Evolutionary conservation across 2,113 vertebrate species (phyloP).

Genomic region (Entelurus aequoreus): DNA sequence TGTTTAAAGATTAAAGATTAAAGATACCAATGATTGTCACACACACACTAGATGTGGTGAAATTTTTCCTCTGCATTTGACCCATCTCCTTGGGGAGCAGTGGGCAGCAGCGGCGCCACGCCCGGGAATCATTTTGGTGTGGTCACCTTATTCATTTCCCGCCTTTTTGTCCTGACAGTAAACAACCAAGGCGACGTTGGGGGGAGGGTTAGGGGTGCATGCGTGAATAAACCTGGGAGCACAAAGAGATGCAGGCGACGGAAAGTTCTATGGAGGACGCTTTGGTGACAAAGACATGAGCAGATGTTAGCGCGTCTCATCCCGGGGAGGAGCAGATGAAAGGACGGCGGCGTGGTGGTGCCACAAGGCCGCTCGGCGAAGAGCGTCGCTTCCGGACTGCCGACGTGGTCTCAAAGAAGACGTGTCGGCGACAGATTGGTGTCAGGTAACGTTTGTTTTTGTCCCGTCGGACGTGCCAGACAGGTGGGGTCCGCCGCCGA

Average conservation of each 20-base stretch:
- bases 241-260: constrained; percentile 39
- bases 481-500: constrained; percentile 18
- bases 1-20: too few species aligned
- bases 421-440: constrained; percentile 37
- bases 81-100: too few species aligned
- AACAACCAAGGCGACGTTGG: constrained; percentile 31
- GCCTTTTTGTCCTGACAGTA: constrained; percentile 44
- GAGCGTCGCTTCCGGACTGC: constrained; percentile 8
- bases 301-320: constrained; percentile 64
- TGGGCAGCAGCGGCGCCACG: too few species aligned
- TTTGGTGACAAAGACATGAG: constrained; percentile 41
- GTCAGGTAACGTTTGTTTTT: constrained; percentile 35
- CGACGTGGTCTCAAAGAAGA: background rate
- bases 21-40: too few species aligned
- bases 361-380: constrained; percentile 21
- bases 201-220: too few species aligned
- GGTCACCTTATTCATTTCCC: constrained; percentile 44
- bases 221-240: constrained; percentile 28
- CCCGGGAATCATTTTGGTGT: too few species aligned
- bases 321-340: constrained; percentile 54
- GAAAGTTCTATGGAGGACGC: constrained; percentile 42
- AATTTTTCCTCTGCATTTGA: too few species aligned
- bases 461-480: constrained; percentile 9
- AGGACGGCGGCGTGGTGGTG: constrained; percentile 24
- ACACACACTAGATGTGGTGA: too few species aligned